phyloP scores from a whole-genome alignment of 1,140 invertebrate species.

The Diplogasteroides magnus region DNA sequence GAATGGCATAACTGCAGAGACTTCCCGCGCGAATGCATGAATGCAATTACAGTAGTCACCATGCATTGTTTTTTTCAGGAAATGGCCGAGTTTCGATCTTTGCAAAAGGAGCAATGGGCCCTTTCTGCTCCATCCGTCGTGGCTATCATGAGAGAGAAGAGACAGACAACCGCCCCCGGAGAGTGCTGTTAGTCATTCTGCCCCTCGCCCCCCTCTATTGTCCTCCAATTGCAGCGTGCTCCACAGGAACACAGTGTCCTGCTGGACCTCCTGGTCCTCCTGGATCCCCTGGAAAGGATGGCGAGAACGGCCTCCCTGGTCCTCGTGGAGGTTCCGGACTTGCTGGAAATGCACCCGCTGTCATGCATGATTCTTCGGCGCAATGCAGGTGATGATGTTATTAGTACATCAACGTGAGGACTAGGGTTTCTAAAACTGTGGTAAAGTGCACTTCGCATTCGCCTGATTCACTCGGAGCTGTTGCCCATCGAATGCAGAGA shows the following conservation, averaged over 20 bases:
- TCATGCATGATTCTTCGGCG: conserved; percentile 22
- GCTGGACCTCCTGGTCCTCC: conserved; percentile 31
- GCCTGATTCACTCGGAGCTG: no score
- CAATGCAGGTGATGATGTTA: no score
- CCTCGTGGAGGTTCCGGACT: conserved; percentile 29
- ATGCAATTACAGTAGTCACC: no score
- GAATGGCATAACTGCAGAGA: no score
- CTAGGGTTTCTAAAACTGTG: no score
- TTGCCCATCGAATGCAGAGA: no score
- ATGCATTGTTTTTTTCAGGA: neutral
- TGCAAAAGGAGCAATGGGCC: neutral
- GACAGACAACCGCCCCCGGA: conserved; percentile 27
- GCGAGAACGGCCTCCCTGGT: conserved; percentile 27
- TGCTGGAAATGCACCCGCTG: conserved; percentile 33
- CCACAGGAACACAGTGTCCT: conserved; percentile 23
- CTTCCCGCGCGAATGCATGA: no score
- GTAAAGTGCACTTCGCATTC: no score
- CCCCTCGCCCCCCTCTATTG: conserved; percentile 26
- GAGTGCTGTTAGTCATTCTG: conserved; percentile 31
- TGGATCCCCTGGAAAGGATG: conserved; percentile 30
- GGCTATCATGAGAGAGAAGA: conserved; percentile 32
- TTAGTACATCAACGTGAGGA: no score
- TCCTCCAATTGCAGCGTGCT: conserved; percentile 32
- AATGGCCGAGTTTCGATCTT: neutral
- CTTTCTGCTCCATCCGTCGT: conserved; percentile 32